Conservation (phyloP, 2,888 invertebrate species). For the Xestia c-nigrum region DNA sequence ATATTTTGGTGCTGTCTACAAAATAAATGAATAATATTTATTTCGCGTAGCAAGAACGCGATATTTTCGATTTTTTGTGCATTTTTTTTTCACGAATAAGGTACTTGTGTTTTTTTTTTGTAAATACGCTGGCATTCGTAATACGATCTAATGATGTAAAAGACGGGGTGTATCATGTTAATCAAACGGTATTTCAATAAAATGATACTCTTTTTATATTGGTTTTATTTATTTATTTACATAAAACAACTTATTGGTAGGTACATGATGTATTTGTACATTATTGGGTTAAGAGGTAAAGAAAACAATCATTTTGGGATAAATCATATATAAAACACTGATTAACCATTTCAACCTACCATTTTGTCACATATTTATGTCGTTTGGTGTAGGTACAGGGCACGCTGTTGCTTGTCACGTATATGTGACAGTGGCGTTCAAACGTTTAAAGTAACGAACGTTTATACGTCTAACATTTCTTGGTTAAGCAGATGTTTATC, state of each 20-base stretch:
- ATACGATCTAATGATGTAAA: constrained; percentile 73
- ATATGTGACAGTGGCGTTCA: too few species aligned
- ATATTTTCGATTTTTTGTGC: constrained; percentile 69
- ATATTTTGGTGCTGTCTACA: constrained; percentile 70
- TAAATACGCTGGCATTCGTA: constrained; percentile 79
- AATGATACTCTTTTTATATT: constrained; percentile 75
- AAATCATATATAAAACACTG: background rate
- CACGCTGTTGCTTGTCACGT: too few species aligned
- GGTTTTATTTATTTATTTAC: constrained; percentile 70
- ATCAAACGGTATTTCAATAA: constrained; percentile 83
- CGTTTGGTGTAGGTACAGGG: too few species aligned
- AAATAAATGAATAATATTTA: constrained; percentile 63
- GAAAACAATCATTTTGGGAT: background rate
- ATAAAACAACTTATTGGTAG: constrained; percentile 5
- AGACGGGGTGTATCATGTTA: constrained; percentile 72
- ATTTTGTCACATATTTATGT: too few species aligned
- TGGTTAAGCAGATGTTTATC: background rate
- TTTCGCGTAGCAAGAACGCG: constrained; percentile 47
- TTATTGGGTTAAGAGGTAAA: background rate
- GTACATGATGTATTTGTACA: constrained; percentile 8
- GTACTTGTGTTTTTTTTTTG: constrained; percentile 74
- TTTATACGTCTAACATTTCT: background rate
- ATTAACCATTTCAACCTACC: background rate
- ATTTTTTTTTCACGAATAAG: constrained; percentile 71
- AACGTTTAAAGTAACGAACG: background rate